phyloP scores from a whole-genome alignment of 23 tunicate genomes.

The Trididemnum nubilum region DNA sequence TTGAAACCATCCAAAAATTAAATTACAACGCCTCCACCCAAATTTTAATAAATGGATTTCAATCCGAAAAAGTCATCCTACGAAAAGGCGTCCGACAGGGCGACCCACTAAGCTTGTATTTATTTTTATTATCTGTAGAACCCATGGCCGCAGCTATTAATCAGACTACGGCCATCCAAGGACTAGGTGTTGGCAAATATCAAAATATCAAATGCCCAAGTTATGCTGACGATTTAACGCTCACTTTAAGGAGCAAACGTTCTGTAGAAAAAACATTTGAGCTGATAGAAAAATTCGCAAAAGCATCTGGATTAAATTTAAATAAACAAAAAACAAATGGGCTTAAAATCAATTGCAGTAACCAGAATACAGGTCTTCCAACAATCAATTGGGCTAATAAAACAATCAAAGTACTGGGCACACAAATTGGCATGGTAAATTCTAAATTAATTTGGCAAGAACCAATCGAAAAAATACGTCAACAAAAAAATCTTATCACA shows the following conservation, averaged over 20 bases:
- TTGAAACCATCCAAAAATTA: background rate
- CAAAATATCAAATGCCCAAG: constrained; percentile 14
- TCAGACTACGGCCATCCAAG: background rate
- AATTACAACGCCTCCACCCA: too few species aligned
- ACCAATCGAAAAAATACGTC: too few species aligned
- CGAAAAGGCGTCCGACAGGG: constrained; percentile 14
- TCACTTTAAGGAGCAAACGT: background rate
- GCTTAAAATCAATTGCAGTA: too few species aligned
- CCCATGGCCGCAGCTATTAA: background rate
- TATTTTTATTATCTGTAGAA: constrained; percentile 1
- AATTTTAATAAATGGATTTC: constrained; percentile 7
- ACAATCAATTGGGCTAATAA: too few species aligned
- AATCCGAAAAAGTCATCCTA: background rate
- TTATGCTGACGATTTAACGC: constrained; percentile 34
- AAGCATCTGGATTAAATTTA: too few species aligned
- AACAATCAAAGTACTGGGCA: too few species aligned
- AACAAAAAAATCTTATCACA: too few species aligned
- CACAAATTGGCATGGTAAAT: too few species aligned
- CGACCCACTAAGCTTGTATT: background rate
- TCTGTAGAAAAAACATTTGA: constrained; percentile 8
- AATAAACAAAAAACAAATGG: too few species aligned
- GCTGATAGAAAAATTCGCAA: too few species aligned
- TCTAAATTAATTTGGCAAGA: too few species aligned
- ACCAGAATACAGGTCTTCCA: too few species aligned
- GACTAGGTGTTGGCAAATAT: background rate